Evolutionary conservation across 2,797 vertebrate genomes (phyloP).

Genomic region (Rhyacichthys aspro): DNA sequence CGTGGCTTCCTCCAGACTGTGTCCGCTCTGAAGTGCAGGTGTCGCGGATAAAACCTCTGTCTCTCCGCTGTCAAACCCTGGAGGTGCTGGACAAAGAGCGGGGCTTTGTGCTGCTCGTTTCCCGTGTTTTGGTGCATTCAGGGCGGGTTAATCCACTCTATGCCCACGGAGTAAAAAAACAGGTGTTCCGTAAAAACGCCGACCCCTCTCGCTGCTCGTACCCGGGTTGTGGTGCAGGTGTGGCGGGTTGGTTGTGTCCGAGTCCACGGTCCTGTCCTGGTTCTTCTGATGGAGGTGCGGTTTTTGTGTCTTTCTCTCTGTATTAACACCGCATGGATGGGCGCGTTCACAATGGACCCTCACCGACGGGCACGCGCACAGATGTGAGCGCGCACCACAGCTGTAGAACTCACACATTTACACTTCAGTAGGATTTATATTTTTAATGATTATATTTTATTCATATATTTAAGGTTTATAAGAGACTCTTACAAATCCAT

Average conservation of each 20-base stretch:
- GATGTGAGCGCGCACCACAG: conserved; percentile 34
- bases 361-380: conserved; percentile 54
- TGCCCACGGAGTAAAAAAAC: too few relatives aligned
- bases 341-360: conserved; percentile 63
- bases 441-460: too few relatives aligned
- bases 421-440: too few relatives aligned
- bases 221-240: neutral
- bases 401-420: neutral
- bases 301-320: conserved; percentile 35
- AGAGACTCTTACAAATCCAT: too few relatives aligned
- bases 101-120: neutral
- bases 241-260: neutral
- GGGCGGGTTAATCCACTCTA: neutral
- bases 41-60: neutral
- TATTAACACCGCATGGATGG: conserved; percentile 60
- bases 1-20: neutral
- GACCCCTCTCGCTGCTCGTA: neutral
- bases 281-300: conserved; percentile 28
- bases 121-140: neutral
- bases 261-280: conserved; percentile 11
- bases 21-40: neutral
- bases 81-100: neutral
- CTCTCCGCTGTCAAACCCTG: neutral
- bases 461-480: too few relatives aligned
- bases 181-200: too few relatives aligned